These are phyloP conservation scores for Cryptoblepharus egeriae DNA, from an alignment of 2,797 vertebrate genomes.

Conservation along the genomic window DNA sequence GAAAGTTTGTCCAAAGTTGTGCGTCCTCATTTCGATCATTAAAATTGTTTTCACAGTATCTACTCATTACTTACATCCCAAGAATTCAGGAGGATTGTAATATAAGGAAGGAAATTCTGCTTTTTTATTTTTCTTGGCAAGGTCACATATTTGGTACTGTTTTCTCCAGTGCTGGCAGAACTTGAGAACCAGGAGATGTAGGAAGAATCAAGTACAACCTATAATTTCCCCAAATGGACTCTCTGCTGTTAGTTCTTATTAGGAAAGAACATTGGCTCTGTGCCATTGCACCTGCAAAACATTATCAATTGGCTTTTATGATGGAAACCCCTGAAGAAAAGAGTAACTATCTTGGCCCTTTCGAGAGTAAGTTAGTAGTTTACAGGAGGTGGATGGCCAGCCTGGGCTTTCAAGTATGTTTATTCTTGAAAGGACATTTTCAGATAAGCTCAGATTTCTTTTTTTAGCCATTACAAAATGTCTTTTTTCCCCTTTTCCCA, in stretches of 20 bases:
- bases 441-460: not conserved
- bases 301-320: not conserved
- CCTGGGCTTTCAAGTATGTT: too few relatives aligned
- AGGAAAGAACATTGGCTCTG: not conserved
- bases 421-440: not conserved
- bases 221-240: not conserved
- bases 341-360: fast-evolving
- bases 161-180: not conserved
- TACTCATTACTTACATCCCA: not conserved
- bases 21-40: not conserved
- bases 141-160: not conserved
- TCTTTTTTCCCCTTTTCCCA: not conserved
- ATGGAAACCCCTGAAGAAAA: not conserved
- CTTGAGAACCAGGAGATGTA: not conserved
- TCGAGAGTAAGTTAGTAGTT: not conserved
- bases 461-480: not conserved
- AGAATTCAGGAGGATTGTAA: not conserved
- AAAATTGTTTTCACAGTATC: too few relatives aligned
- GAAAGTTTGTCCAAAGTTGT: too few relatives aligned
- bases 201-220: not conserved
- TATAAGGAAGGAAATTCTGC: not conserved
- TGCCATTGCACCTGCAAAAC: not conserved
- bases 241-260: not conserved
- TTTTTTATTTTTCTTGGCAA: not conserved
- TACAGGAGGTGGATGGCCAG: not conserved